Evolutionary conservation across 1,140 invertebrate genomes (phyloP), one percentile per base, ranked within the genome.

Genomic region (Brachionus rotundiformis): DNA sequence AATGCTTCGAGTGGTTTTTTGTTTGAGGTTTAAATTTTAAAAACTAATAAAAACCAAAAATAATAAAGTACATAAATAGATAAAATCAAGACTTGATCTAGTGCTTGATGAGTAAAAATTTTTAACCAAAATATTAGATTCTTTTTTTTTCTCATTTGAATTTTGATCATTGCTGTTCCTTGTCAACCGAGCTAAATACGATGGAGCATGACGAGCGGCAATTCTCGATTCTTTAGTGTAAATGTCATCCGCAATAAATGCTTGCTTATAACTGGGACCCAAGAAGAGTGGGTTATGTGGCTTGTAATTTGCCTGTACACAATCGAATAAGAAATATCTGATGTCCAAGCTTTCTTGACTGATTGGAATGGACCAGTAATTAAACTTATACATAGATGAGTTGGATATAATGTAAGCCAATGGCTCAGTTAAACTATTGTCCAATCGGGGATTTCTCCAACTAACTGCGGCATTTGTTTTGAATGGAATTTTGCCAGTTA

Each of bases 271-370:
- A 61, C 76, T 79, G 1, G 76, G 76, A n/a, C 76, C 76, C 16
- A 79, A 39, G 25, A 79, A 79, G n/a, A 79, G 41, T 36, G 76
- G 76, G n/a, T 79, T 79, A 27, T 79, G 59, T n/a, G 76, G 76
- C 27, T 79, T 79, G 11, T 79, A 79, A 41, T 79, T 79, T 19
- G 76, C 76, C 59, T 79, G 76, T n/a, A 79, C 76, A 79, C 76
- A 79, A 54, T 79, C 76, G 29, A 79, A 79, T 39, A 79, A 25
- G 25, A 79, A 79, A 79, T 79, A 79, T 79, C 76, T 59, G 4
- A 79, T 79, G 33, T 79, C 76, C 33, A 79, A 41, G 4, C 44
- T 33, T 31, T 79, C 76, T 59, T 79, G 76, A 33, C 47, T 59
- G 4, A 79, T 79, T 10, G 76, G 76, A 27, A 79, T 79, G 13